A percentile compares a stretch with the other conserved stretches of the same genome.
Conservation (phyloP, 2,797 vertebrate species). For the Rhinella marina region DNA sequence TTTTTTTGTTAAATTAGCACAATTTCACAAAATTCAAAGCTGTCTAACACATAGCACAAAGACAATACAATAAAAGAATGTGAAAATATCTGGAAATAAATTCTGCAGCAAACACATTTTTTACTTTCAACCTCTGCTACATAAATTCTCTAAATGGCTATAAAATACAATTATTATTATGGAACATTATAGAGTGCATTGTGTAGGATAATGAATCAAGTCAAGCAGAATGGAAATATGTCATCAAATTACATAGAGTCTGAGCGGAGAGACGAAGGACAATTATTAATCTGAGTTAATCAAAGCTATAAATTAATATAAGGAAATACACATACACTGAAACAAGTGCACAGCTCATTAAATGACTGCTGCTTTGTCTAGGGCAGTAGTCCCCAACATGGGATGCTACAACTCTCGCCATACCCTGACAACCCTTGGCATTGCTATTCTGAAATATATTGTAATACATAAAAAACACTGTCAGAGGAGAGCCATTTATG, state of each 20-base stretch:
- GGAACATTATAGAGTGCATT: constrained; percentile 9
- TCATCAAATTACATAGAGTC: not conserved
- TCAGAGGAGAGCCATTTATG: not conserved
- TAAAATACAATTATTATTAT: constrained; percentile 16
- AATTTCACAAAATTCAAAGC: not conserved
- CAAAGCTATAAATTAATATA: constrained; percentile 10
- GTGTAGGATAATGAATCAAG: not conserved
- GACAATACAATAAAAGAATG: not conserved
- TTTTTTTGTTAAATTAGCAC: not conserved
- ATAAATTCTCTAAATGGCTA: constrained; percentile 9
- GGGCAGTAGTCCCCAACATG: not conserved
- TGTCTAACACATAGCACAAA: not conserved
- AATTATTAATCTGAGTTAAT: constrained; percentile 14
- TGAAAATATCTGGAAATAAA: not conserved
- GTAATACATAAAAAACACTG: not conserved
- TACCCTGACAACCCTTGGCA: not conserved
- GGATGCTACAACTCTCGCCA: not conserved
- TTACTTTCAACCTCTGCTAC: not conserved
- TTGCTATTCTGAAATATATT: not conserved
- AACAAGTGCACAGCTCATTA: not conserved
- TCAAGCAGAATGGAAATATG: constrained; percentile 6
- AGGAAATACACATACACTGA: not conserved
- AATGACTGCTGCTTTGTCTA: not conserved
- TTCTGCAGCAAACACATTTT: not conserved
- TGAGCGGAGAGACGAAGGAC: not conserved